phyloP scores from a whole-genome alignment of 1,140 invertebrate species.

The Hyles vespertilio region DNA sequence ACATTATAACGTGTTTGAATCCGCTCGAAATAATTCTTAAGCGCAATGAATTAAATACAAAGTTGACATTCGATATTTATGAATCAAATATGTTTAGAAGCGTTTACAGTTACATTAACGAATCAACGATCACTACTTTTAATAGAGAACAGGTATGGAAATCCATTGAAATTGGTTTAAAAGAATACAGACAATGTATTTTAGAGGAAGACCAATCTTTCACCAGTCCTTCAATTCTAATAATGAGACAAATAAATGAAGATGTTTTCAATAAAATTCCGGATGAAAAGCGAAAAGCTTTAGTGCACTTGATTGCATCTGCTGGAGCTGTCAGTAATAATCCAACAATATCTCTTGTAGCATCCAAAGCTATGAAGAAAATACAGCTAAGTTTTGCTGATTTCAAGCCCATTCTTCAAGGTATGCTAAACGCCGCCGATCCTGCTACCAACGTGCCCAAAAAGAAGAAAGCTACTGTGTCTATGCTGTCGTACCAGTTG shows the following conservation, averaged over 20 bases:
- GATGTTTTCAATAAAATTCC: constrained; percentile 74
- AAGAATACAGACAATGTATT: constrained; percentile 61
- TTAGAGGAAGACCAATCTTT: constrained; percentile 46
- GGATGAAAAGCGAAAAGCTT: constrained; percentile 56
- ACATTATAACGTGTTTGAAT: constrained; percentile 42
- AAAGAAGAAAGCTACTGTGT: constrained; percentile 60
- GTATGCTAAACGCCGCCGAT: constrained; percentile 74
- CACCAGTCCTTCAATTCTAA: constrained; percentile 53
- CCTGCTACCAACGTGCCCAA: constrained; percentile 43
- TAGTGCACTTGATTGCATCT: constrained; percentile 66
- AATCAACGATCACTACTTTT: constrained; percentile 45
- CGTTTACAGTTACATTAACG: constrained; percentile 64
- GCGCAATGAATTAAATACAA: constrained; percentile 33
- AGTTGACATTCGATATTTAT: constrained; percentile 57
- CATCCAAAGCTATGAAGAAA: constrained; percentile 81
- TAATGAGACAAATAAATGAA: constrained; percentile 78
- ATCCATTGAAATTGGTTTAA: constrained; percentile 58
- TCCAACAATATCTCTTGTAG: constrained; percentile 76
- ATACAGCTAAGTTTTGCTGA: constrained; percentile 81
- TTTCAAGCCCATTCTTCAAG: constrained; percentile 77
- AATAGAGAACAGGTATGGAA: constrained; percentile 60
- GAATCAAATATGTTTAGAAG: constrained; percentile 65
- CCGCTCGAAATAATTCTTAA: constrained; percentile 36
- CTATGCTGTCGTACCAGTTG: constrained; percentile 75
- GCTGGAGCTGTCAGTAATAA: constrained; percentile 75